These are phyloP conservation scores for Leucopternis melanops DNA, from an alignment of 2,113 vertebrate genomes.

Conservation along the genomic window DNA sequence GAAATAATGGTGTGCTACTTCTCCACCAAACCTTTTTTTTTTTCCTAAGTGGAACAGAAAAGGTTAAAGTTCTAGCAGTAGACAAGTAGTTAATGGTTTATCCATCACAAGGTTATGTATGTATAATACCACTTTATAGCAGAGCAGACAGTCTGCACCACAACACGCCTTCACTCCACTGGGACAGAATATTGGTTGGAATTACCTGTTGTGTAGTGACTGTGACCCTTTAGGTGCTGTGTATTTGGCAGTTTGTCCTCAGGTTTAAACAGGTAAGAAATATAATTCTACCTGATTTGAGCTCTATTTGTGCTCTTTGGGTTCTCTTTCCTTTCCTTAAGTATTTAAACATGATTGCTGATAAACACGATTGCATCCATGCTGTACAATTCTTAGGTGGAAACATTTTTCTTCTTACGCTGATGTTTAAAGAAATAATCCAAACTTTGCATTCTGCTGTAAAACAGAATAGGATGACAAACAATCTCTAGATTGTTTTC, in stretches of 20 bases:
- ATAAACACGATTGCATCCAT: background rate
- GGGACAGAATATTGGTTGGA: background rate
- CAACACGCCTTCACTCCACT: background rate
- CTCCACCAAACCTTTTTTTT: background rate
- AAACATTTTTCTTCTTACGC: background rate
- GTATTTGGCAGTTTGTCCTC: constrained; percentile 26
- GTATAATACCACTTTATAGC: background rate
- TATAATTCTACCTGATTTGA: background rate
- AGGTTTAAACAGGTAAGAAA: constrained; percentile 46
- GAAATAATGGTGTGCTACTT: background rate
- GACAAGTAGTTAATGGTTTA: background rate
- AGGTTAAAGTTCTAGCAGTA: background rate
- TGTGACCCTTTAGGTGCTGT: background rate
- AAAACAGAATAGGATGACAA: background rate
- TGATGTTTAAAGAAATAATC: background rate
- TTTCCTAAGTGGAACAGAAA: background rate
- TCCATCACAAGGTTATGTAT: background rate
- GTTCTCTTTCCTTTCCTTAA: background rate
- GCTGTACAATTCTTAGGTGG: fast-evolving
- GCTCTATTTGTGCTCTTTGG: background rate
- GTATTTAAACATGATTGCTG: background rate
- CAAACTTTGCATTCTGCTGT: background rate
- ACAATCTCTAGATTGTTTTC: background rate
- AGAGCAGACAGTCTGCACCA: background rate
- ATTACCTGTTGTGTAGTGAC: background rate